Evolutionary conservation across 92 coral and sea anemone species (phyloP), one percentile per base, ranked within the genome.

Genomic region (Phymanthus crucifer): DNA sequence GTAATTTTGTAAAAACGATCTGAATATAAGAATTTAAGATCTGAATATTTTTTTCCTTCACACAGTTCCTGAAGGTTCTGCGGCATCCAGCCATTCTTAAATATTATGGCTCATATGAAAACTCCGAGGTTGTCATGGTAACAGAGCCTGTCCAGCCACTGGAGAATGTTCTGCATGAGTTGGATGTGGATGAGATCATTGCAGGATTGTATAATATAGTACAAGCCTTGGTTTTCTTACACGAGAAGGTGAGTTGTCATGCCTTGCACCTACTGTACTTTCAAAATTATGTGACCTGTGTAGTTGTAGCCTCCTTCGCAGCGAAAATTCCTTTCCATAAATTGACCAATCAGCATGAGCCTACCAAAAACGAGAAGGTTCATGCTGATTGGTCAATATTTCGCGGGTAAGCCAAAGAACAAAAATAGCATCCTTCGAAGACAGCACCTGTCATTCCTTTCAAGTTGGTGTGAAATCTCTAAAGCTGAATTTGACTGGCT

Each of bases 61-160:
- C 36, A 2, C 79, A 96, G 99, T 85, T 85, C 85, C 69, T 93
- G 57, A 91, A 87, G 78, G 88, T 88, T 35, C 85, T 96, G 38
- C 89, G 97, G 13, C 99, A 96, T 75, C 99, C 99, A 32, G 88
- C 94, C 40, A 82, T 96, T 46, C 85, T 96, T 36, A 96, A 91
- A 78, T 92, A 94, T 64, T 87, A 84, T 52, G 85, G 92, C 70
- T 88, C 91, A 4, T 88, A 83, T 78, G 95, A 96, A 26, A 90
- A 83, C 58, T 80, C 94, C 3, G 99, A 93, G 84, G 70, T 96
- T 57, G 91, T 89, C 78, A 81, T 96, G 89, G 91, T 96, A 12
- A 96, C 99, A 9, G 99, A 96, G 45, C 98, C 99, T 72, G 94
- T 93, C 47, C 70, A 88, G 48, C 97, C 98, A 33, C 47, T 96